Evolutionary conservation across 2,797 vertebrate genomes (phyloP).

Genomic region (Meriones psammophilus): DNA sequence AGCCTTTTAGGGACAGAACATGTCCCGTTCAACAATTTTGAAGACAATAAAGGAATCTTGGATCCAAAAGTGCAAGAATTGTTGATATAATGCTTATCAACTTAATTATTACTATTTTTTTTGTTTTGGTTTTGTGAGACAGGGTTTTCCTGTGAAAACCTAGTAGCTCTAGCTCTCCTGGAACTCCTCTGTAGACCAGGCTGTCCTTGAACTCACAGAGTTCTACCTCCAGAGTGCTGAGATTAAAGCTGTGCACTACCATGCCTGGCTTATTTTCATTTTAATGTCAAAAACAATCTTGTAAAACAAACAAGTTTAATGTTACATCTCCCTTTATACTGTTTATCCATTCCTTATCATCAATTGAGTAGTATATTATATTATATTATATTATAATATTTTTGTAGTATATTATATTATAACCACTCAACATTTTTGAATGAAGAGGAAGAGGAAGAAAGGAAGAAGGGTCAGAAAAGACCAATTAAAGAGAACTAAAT

Average conservation of each 20-base stretch:
- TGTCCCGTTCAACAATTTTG: background rate
- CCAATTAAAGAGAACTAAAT: background rate
- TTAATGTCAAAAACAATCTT: background rate
- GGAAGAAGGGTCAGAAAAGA: background rate
- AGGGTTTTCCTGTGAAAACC: too few species aligned
- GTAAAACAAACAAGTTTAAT: background rate
- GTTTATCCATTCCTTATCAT: background rate
- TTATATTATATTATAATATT: background rate
- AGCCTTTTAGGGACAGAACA: background rate
- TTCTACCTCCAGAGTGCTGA: too few species aligned
- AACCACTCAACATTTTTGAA: background rate
- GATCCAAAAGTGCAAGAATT: background rate
- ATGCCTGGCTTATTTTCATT: background rate
- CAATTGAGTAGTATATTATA: background rate
- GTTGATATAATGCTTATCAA: background rate
- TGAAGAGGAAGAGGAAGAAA: background rate
- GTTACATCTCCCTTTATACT: background rate
- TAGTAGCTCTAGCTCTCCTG: too few species aligned
- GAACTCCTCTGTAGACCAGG: too few species aligned
- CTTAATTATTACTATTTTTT: background rate
- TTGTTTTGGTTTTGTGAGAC: too few species aligned
- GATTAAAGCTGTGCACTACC: too few species aligned
- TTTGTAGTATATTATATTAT: too few species aligned
- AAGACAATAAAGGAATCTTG: background rate
- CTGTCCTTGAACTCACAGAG: too few species aligned